Base-by-base conservation (phyloP, 2,888 invertebrate genomes). In the Drosophila tanythrix region DNA sequence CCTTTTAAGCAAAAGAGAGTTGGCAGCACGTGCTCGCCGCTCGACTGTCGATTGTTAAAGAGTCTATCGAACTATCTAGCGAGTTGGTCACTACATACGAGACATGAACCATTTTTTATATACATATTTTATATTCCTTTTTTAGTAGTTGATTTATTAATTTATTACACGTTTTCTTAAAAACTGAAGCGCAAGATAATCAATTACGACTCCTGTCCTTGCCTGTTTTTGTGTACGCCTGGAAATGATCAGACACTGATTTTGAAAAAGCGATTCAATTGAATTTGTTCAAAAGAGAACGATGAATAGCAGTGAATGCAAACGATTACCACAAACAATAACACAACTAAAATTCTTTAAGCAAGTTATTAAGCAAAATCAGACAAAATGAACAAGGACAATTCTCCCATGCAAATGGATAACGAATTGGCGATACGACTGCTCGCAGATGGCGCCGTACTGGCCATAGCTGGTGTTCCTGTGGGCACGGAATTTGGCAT, bases 401-500 rank as follows among this genome's bases (percentile, higher is more conserved):
- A 87, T 59, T 83, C 90, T 0, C 71, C 85, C 38, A 91, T 93
- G 91, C 94, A 95, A 89, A 96, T 97, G 94, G 95, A 97, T 90
- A 97, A 96, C 81, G 95, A 96, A 61, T 94, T 95, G 58, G 98
- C 98, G 0, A 95, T 95, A 88, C 94, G 94, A 71, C 94, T 98
- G 50, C 95, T 98, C 43, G 93, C 95, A 2, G 96, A 97, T 92
- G 98, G 98, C 46, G 98, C 96, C 0, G 96, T 96, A 3, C 94
- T 99, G 62, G 94, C 99, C 52, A 95, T 99, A 70, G 94, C 98
- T 4, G 96, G 97, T 71, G 97, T 99, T 43, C 99, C 99, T 0
- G 94, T 94, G 78, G 98, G 97, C 65, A 98, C 98, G 0, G 98
- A 99, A 93, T 97, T 99, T 93, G 99, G 99, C n/a, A 91, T 93